Conservation (phyloP, 2,113 vertebrate genomes). For the Varanus komodoensis region DNA sequence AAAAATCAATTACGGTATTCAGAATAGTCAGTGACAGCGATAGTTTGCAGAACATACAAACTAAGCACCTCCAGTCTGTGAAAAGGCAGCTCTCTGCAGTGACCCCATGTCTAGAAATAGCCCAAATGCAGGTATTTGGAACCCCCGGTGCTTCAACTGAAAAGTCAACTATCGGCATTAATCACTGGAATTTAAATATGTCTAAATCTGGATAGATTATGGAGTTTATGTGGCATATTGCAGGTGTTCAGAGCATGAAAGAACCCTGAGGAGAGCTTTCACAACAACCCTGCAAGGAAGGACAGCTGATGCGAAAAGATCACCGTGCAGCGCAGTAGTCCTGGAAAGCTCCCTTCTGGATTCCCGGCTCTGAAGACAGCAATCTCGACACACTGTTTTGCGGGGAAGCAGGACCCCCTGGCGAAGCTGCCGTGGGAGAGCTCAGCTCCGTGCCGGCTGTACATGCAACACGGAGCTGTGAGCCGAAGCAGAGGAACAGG, state of each 20-base stretch:
- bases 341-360: conserved; percentile 39
- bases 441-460: conserved; percentile 1
- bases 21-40: too few relatives aligned
- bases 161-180: too few relatives aligned
- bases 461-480: not conserved
- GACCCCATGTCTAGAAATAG: too few relatives aligned
- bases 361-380: conserved; percentile 17
- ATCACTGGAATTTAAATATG: too few relatives aligned
- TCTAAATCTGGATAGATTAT: not conserved
- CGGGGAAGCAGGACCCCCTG: conserved; percentile 28
- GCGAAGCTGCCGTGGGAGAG: rapidly evolving
- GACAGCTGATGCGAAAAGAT: not conserved
- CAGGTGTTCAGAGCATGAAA: not conserved
- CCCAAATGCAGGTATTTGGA: too few relatives aligned
- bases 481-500: not conserved
- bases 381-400: conserved; percentile 32
- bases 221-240: too few relatives aligned
- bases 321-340: too few relatives aligned
- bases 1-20: too few relatives aligned
- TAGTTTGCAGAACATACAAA: too few relatives aligned
- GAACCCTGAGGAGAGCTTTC: not conserved
- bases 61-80: too few relatives aligned
- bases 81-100: too few relatives aligned
- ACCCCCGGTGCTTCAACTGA: too few relatives aligned
- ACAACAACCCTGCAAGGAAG: not conserved